Percentiles rank a stretch among this genome's conserved stretches.
Conservation (phyloP, 2,888 invertebrate species). For the Andrena fulva region DNA sequence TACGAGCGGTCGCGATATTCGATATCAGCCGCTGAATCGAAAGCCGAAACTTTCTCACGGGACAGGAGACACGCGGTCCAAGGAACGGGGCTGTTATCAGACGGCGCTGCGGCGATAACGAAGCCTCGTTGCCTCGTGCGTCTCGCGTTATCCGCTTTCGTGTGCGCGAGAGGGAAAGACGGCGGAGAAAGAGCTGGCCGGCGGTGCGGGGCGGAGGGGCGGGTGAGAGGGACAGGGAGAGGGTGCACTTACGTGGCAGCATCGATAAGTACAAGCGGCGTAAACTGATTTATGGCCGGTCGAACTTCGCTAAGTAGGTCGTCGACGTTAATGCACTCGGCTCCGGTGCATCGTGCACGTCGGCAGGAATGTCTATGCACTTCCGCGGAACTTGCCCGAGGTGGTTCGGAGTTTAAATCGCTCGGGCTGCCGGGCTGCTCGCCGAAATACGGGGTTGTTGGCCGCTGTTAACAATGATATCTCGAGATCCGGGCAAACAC, state of each 20-base stretch:
- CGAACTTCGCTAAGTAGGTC: constrained; percentile 70
- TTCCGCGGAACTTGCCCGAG: constrained; percentile 59
- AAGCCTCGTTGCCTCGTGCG: constrained; percentile 50
- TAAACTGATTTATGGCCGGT: constrained; percentile 70
- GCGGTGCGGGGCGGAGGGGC: background rate
- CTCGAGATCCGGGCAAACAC: constrained; percentile 71
- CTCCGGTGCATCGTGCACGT: constrained; percentile 52
- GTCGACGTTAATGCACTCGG: constrained; percentile 68
- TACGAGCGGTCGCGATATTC: constrained; percentile 21
- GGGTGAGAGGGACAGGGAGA: background rate
- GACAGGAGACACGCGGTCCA: constrained; percentile 51
- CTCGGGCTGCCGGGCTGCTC: constrained; percentile 3
- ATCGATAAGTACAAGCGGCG: constrained; percentile 69
- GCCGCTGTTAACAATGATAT: constrained; percentile 73
- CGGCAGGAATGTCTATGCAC: constrained; percentile 44
- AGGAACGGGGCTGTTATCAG: constrained; percentile 55
- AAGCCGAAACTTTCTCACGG: constrained; percentile 67
- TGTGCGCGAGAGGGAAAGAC: background rate
- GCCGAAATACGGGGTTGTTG: constrained; percentile 73
- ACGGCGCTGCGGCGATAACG: constrained; percentile 53
- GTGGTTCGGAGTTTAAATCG: constrained; percentile 44
- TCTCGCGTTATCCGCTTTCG: constrained; percentile 45
- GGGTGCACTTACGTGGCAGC: constrained; percentile 62
- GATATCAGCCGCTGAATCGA: constrained; percentile 40
- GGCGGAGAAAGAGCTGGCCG: constrained; percentile 2